Base-by-base conservation (phyloP, 2,888 invertebrate genomes). In the Dolomedes plantarius region DNA sequence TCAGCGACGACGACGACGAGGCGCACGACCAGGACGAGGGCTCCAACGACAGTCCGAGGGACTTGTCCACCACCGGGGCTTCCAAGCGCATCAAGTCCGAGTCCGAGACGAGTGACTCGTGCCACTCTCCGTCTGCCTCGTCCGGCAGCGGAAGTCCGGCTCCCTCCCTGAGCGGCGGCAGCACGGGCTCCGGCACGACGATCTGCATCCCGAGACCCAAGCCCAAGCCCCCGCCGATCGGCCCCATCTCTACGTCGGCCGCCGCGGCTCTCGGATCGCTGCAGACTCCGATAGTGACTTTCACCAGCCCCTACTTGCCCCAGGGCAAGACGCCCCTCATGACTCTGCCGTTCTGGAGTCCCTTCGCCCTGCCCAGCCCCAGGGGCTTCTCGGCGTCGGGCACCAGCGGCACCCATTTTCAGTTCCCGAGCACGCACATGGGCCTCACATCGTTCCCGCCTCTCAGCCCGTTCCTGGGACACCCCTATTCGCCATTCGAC, bases 221-320 rank as follows among this genome's bases (percentile, higher is more conserved):
- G 65, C 78, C 78, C 23, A 89, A 89, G 46, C 89, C 89, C 39
- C 89, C 89, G 11, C 89, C 89, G 67, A 89, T 89, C n/a, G 82
- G 82, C 11, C 87, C 86, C n/a, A 79, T 88, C 23, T 79, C 68
- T 13, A 73, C 73, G n/a, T 29, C 46, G 0, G 71, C 80, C 19
- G 41, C 56, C n/a, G 56, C 77, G 0, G 28, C 82, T 39, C 75
- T 88, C 29, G 77, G 88, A 19, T 89, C 89, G 1, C 88, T 89
- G 16, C 89, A 89, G 77, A 89, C 89, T 9, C 89, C 89, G 9
- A 81, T 89, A 16, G 88, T 89, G 41, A 89, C 89, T 27, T 89
- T 89, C 65, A 83, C 89, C 1, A 87, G 81, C 16, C 89, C 89
- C 87, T 88, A 92, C 90, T 83, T 93, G 89, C 31, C 91, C 89